These are phyloP conservation scores for Prietella phreatophila DNA, from an alignment of 2,113 vertebrate species.

Conservation along the genomic window DNA sequence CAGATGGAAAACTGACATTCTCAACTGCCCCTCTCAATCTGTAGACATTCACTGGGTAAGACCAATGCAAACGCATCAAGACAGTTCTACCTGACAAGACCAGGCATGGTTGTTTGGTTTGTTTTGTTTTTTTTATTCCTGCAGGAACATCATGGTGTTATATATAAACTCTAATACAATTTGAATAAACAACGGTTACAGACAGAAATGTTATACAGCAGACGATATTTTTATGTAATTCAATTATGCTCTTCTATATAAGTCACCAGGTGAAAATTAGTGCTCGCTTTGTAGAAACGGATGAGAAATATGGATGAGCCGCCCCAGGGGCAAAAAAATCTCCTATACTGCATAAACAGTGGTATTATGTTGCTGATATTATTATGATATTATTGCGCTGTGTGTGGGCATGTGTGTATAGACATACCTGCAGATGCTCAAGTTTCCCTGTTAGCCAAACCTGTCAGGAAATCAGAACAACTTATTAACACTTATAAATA, in stretches of 20 bases:
- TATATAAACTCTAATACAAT: neutral
- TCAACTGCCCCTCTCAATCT: constrained; percentile 17
- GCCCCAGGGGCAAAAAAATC: neutral
- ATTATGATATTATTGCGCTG: constrained; percentile 35
- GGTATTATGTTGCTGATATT: constrained; percentile 5
- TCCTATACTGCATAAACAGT: constrained; percentile 11
- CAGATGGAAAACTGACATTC: constrained; percentile 32
- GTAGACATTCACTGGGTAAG: constrained; percentile 28
- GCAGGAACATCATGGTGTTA: neutral
- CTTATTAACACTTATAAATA: constrained; percentile 28
- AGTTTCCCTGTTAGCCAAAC: constrained; percentile 35
- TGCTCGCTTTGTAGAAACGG: neutral
- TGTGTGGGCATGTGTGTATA: constrained; percentile 41
- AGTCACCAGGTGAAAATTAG: constrained; percentile 16
- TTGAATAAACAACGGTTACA: neutral
- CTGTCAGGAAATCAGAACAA: constrained; percentile 41
- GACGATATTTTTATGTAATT: neutral
- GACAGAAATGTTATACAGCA: constrained; percentile 10
- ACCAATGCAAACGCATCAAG: neutral
- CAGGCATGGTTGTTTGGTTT: neutral
- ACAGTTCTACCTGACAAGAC: neutral
- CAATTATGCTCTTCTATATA: constrained; percentile 7
- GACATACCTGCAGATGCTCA: constrained; percentile 48
- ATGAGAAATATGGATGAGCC: neutral
- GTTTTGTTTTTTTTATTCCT: neutral